Conservation (phyloP, 2,113 vertebrate species). For the Vombatus ursinus region DNA sequence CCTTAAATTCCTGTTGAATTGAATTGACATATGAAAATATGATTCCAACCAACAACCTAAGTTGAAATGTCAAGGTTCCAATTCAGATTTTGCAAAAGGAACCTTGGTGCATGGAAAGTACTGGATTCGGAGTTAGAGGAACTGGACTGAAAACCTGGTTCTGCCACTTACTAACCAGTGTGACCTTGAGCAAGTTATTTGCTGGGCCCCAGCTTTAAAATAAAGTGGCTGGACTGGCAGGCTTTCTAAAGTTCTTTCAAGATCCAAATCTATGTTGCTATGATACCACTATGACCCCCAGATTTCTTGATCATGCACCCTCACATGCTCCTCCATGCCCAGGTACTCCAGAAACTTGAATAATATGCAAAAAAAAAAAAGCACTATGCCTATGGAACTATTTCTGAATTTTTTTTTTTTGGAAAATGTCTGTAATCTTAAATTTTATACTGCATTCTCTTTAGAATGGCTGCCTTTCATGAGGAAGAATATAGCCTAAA, state of each 20-base stretch:
- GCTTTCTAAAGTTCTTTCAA: not conserved
- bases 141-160: not conserved
- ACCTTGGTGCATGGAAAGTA: not conserved
- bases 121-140: not conserved
- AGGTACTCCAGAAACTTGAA: not conserved
- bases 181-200: not conserved
- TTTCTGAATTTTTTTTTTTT: not conserved
- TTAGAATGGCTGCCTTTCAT: not conserved
- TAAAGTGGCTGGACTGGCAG: not conserved
- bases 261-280: not conserved
- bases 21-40: not conserved
- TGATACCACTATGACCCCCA: not conserved
- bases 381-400: accelerated
- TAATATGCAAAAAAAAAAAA: not conserved
- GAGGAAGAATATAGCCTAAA: constrained; percentile 9
- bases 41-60: not conserved
- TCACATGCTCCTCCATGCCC: not conserved
- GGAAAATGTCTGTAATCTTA: not conserved
- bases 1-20: not conserved
- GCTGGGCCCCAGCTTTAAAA: not conserved
- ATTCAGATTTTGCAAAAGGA: not conserved
- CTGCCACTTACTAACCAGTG: not conserved
- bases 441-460: not conserved
- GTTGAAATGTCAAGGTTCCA: not conserved
- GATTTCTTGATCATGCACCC: not conserved